These are phyloP conservation scores for Microtus richardsoni DNA, from an alignment of 2,113 vertebrate genomes.

Conservation along the genomic window DNA sequence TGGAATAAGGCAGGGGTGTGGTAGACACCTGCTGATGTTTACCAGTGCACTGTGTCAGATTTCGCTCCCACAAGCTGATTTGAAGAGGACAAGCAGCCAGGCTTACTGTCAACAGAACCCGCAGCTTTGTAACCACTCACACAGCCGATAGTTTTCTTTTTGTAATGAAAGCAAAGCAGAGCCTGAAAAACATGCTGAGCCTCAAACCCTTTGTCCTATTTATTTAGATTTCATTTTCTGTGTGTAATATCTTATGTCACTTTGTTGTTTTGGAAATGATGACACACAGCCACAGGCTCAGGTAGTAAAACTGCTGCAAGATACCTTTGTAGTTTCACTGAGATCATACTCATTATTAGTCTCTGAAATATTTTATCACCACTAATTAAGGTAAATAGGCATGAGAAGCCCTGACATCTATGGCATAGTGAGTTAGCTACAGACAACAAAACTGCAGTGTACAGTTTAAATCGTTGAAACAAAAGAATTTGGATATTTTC, in stretches of 20 bases:
- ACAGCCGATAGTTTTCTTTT: background rate
- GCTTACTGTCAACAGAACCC: conserved; percentile 23
- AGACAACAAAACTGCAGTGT: background rate
- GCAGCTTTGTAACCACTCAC: background rate
- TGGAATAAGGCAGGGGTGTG: background rate
- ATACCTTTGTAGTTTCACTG: background rate
- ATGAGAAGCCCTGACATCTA: background rate
- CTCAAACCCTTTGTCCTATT: background rate
- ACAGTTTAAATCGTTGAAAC: background rate
- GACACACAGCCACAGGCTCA: background rate
- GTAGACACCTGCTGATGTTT: background rate
- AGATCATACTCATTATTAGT: background rate
- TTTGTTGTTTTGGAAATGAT: background rate
- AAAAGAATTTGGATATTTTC: background rate
- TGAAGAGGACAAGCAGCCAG: background rate
- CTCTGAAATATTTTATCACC: background rate
- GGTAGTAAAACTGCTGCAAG: background rate
- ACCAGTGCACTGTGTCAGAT: background rate
- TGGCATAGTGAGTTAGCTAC: too few relatives aligned
- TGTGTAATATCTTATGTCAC: background rate
- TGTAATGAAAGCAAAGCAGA: background rate
- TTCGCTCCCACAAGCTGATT: background rate
- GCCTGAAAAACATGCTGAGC: background rate
- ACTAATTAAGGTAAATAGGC: background rate
- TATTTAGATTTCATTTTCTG: background rate